These are phyloP conservation scores for Sisyra nigra DNA, from an alignment of 2,888 invertebrate species.

Conservation along the genomic window DNA sequence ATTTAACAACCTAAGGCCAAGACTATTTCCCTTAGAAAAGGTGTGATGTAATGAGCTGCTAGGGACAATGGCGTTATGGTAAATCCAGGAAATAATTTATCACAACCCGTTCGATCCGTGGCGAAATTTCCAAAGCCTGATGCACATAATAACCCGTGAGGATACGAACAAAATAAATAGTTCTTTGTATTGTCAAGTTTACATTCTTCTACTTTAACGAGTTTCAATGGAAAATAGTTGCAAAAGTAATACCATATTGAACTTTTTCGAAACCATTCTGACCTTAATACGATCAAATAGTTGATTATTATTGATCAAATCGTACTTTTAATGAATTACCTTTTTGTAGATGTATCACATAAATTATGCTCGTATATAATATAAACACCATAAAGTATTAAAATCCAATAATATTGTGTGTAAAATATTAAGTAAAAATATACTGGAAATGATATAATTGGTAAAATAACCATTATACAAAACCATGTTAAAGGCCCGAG, in stretches of 20 bases:
- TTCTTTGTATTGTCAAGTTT: conserved; percentile 65
- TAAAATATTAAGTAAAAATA: conserved; percentile 29
- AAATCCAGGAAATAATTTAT: conserved; percentile 32
- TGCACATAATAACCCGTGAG: conserved; percentile 76
- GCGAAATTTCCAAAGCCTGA: conserved; percentile 69
- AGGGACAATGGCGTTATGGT: conserved; percentile 34
- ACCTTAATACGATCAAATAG: conserved; percentile 25
- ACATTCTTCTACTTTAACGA: conserved; percentile 70
- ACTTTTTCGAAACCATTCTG: conserved; percentile 45
- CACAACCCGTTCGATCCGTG: conserved; percentile 40
- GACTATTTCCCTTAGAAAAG: conserved; percentile 52
- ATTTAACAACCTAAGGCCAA: conserved; percentile 32
- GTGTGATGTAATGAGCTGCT: conserved; percentile 51
- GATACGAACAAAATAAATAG: conserved; percentile 77
- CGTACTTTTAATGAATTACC: conserved; percentile 22
- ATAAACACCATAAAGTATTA: conserved; percentile 46
- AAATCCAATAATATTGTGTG: conserved; percentile 35
- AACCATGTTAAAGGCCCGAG: conserved; percentile 61
- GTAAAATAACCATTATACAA: conserved; percentile 33
- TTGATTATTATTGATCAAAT: too few relatives aligned
- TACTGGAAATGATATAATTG: too few relatives aligned
- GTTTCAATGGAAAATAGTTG: conserved; percentile 71
- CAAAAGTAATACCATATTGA: conserved; percentile 55
- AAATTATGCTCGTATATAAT: conserved; percentile 46
- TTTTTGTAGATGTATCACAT: conserved; percentile 36